phyloP scores from a whole-genome alignment of 2,113 vertebrate genomes.

The Mormyrus lacerda region DNA sequence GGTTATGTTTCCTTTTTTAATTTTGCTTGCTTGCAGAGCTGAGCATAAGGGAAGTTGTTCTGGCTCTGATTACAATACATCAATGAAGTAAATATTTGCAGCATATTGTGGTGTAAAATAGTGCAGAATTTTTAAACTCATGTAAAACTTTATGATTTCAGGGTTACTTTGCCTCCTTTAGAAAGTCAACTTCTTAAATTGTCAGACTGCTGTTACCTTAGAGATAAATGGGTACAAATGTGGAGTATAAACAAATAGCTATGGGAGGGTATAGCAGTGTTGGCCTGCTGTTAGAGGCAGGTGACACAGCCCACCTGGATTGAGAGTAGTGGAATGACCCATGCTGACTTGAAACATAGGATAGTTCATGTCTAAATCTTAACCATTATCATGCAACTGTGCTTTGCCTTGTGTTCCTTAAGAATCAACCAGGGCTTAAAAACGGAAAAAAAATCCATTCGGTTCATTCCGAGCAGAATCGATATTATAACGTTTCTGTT shows the following conservation, averaged over 20 bases:
- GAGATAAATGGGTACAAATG: neutral
- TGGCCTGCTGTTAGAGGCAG: neutral
- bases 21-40: neutral
- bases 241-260: neutral
- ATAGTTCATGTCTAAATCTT: neutral
- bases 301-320: neutral
- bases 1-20: neutral
- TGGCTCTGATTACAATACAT: neutral
- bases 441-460: too few relatives aligned
- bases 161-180: neutral
- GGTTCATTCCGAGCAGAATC: too few relatives aligned
- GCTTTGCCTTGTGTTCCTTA: neutral
- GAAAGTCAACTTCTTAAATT: neutral
- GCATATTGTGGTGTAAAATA: neutral
- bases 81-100: neutral
- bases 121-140: neutral
- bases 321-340: neutral
- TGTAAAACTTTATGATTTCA: neutral
- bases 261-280: neutral
- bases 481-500: too few relatives aligned
- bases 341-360: neutral
- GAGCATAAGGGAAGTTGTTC: neutral
- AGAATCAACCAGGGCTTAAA: too few relatives aligned
- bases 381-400: neutral
- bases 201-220: neutral